A percentile compares a stretch with the other conserved stretches of the same genome.
These are phyloP conservation scores for Pseudopodoces humilis DNA, from an alignment of 2,113 vertebrate species.

Conservation along the genomic window DNA sequence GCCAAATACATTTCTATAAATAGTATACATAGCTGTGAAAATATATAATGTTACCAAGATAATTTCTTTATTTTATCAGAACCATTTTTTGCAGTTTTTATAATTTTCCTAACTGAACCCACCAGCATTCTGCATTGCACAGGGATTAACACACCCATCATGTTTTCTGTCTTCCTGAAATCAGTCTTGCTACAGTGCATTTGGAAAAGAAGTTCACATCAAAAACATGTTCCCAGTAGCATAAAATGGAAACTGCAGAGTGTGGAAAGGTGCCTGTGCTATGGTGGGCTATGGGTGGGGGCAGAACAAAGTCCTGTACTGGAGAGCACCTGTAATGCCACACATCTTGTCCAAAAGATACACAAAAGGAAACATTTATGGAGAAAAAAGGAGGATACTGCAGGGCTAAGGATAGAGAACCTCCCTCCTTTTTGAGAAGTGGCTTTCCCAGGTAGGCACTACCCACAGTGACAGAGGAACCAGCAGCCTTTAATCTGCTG, in stretches of 20 bases:
- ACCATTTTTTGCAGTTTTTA: neutral
- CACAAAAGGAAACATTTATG: fast-evolving
- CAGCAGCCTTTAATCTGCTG: neutral
- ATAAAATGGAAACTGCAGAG: neutral
- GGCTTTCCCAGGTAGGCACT: neutral
- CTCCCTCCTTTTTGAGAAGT: neutral
- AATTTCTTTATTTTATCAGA: neutral
- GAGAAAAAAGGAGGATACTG: neutral
- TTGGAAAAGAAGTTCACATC: neutral
- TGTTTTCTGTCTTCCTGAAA: neutral
- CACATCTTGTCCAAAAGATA: neutral
- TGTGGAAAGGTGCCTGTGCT: neutral
- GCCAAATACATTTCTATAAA: constrained; percentile 20
- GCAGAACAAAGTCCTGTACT: neutral
- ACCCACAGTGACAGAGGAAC: neutral
- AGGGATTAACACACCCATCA: neutral
- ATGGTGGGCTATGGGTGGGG: fast-evolving
- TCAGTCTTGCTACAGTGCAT: neutral
- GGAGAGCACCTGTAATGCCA: neutral
- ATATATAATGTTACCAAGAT: neutral
- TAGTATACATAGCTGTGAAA: neutral
- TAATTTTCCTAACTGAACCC: neutral
- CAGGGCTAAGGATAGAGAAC: neutral
- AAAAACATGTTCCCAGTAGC: neutral
- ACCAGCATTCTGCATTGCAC: neutral